Conservation (phyloP, 2,888 invertebrate genomes). For the Rhagonycha fulva region DNA sequence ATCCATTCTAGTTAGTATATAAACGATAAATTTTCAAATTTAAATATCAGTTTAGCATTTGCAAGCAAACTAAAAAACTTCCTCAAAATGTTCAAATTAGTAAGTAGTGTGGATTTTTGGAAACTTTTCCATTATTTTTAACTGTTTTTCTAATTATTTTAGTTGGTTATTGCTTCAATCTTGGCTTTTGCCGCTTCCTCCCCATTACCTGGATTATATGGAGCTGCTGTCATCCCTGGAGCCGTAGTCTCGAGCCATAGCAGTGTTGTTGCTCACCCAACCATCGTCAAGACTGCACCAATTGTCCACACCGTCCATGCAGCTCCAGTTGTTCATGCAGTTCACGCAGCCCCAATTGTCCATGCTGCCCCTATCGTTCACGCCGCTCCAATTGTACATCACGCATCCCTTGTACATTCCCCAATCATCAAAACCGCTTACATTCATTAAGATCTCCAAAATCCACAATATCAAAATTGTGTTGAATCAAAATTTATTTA, state of each 20-base stretch:
- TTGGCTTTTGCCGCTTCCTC: conserved; percentile 55
- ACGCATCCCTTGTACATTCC: conserved; percentile 39
- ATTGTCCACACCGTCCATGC: conserved; percentile 38
- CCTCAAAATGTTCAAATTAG: conserved; percentile 44
- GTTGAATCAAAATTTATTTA: conserved; percentile 5
- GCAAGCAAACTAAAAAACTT: not conserved
- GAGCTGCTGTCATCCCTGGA: conserved; percentile 34
- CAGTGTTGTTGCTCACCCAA: conserved; percentile 34
- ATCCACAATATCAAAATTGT: not conserved
- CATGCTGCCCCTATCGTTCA: conserved; percentile 39
- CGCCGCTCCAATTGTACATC: conserved; percentile 40
- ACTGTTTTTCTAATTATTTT: conserved; percentile 35
- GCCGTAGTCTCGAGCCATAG: conserved; percentile 45
- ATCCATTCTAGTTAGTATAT: conserved; percentile 8
- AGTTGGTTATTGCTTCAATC: conserved; percentile 60
- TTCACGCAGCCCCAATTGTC: conserved; percentile 45
- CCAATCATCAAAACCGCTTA: conserved; percentile 43
- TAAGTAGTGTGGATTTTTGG: conserved; percentile 37
- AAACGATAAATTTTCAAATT: conserved; percentile 4
- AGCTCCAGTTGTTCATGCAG: conserved; percentile 39
- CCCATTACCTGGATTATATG: conserved; percentile 25
- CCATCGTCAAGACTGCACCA: conserved; percentile 39
- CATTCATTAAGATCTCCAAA: conserved; percentile 19
- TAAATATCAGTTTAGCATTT: conserved; percentile 12
- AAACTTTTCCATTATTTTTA: not conserved